phyloP scores from a whole-genome alignment of 2,113 vertebrate genomes.

The Trematomus loennbergii region DNA sequence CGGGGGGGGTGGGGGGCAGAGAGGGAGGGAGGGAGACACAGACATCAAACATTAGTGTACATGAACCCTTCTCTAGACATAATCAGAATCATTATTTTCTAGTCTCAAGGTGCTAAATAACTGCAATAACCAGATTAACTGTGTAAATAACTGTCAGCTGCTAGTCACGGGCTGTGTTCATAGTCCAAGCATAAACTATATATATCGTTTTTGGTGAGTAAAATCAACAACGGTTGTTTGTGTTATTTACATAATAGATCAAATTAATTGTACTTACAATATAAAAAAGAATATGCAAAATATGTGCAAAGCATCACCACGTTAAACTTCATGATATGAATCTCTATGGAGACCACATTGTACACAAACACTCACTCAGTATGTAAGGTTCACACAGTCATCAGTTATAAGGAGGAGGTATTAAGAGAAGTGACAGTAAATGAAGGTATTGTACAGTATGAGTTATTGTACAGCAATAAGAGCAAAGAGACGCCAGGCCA shows the following conservation, averaged over 20 bases:
- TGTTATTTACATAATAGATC: constrained; percentile 28
- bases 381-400: constrained; percentile 40
- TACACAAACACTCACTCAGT: constrained; percentile 1
- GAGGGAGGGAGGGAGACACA: constrained; percentile 10
- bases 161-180: neutral
- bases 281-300: neutral
- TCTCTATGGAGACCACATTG: neutral
- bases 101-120: neutral
- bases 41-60: neutral
- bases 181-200: constrained; percentile 5
- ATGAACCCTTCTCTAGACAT: neutral
- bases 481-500: constrained; percentile 31
- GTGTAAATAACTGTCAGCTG: neutral
- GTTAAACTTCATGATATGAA: neutral
- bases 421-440: neutral
- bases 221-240: constrained; percentile 2
- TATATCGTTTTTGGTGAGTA: constrained; percentile 20
- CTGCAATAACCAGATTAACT: neutral
- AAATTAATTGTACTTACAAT: neutral
- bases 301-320: neutral
- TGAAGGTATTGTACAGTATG: neutral
- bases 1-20: constrained; percentile 23
- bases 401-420: constrained; percentile 3
- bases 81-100: neutral
- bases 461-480: neutral